A percentile compares a stretch with the other conserved stretches of the same genome.
phyloP scores from a whole-genome alignment of 2,888 invertebrate genomes.

The Alsophila aescularia region DNA sequence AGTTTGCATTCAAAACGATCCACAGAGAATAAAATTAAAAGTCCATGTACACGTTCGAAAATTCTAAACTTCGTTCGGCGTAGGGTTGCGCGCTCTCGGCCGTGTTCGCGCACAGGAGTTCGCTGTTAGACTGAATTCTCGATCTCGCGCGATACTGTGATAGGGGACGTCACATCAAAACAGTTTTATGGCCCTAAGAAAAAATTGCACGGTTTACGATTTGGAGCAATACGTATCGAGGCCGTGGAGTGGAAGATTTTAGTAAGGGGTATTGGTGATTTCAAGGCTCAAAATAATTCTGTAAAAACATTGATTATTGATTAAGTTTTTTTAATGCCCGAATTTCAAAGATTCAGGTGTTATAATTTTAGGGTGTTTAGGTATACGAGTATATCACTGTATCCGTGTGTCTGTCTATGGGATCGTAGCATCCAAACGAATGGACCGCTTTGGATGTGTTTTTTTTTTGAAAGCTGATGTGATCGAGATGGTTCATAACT shows the following conservation, averaged over 20 bases:
- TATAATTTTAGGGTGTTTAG: too few species aligned
- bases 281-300: slow-evolving; percentile 16
- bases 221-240: slow-evolving; percentile 15
- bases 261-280: slow-evolving; percentile 10
- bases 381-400: too few species aligned
- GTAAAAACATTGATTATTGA: not conserved
- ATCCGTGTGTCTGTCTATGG: too few species aligned
- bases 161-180: slow-evolving; percentile 25
- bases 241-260: slow-evolving; percentile 13
- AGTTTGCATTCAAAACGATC: slow-evolving; percentile 15
- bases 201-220: slow-evolving; percentile 31
- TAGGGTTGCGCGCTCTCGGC: slow-evolving; percentile 31
- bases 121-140: slow-evolving; percentile 46
- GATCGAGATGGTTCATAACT: too few species aligned
- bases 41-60: slow-evolving; percentile 23
- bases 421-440: too few species aligned
- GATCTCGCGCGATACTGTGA: slow-evolving; percentile 27
- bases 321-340: not conserved
- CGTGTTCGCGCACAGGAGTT: slow-evolving; percentile 48
- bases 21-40: slow-evolving; percentile 11
- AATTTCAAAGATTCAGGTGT: too few species aligned
- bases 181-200: slow-evolving; percentile 24
- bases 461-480: too few species aligned
- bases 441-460: too few species aligned
- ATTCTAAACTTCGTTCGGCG: slow-evolving; percentile 35